These are phyloP conservation scores for Scarus forsteni DNA, from an alignment of 2,797 vertebrate species.

Conservation along the genomic window DNA sequence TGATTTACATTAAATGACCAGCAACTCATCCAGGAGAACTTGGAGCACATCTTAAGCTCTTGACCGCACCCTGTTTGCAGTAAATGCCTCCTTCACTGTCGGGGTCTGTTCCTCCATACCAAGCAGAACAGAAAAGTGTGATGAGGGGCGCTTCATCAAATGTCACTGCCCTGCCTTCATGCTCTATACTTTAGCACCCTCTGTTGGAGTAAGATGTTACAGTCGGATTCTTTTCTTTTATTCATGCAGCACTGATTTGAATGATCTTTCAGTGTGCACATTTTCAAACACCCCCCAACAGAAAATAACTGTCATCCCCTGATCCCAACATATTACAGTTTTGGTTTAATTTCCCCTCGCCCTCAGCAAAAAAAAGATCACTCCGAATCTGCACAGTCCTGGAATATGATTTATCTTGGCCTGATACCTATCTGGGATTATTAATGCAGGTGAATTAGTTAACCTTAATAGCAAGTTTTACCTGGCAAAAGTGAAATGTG, in stretches of 20 bases:
- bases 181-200: constrained; percentile 70
- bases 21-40: constrained; percentile 42
- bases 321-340: constrained; percentile 35
- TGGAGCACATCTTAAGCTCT: constrained; percentile 53
- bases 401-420: constrained; percentile 53
- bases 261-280: constrained; percentile 22
- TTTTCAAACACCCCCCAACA: constrained; percentile 35
- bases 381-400: constrained; percentile 19
- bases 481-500: constrained; percentile 50
- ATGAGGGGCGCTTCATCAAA: constrained; percentile 63
- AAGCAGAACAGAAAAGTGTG: constrained; percentile 53
- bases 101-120: constrained; percentile 62
- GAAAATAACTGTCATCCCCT: constrained; percentile 33
- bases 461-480: constrained; percentile 70
- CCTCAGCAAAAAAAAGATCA: constrained; percentile 42
- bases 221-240: background rate
- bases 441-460: constrained; percentile 64
- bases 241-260: constrained; percentile 23
- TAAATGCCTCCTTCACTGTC: constrained; percentile 63
- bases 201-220: constrained; percentile 49
- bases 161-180: constrained; percentile 46
- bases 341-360: constrained; percentile 57
- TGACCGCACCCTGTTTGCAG: constrained; percentile 62
- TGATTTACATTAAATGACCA: constrained; percentile 59
- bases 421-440: constrained; percentile 67